A percentile compares a stretch with the other conserved stretches of the same genome.
phyloP scores from a whole-genome alignment of 2,113 vertebrate genomes.

The Alaudala cheleensis region DNA sequence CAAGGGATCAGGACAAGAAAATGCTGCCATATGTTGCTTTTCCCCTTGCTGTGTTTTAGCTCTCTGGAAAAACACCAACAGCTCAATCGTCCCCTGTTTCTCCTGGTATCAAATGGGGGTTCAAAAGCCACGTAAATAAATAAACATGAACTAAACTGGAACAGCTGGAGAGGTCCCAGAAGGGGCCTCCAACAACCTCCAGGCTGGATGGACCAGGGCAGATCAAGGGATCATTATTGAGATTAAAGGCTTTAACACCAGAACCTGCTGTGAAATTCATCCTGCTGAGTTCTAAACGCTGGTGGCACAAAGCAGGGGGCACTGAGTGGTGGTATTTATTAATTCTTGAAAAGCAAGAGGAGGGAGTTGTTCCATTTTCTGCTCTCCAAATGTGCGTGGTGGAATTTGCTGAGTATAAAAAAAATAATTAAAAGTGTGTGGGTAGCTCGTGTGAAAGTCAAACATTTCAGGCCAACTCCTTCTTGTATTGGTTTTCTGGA shows the following conservation, averaged over 20 bases:
- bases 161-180: constrained; percentile 74
- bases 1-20: constrained; percentile 25
- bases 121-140: constrained; percentile 78
- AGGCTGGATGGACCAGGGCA: constrained; percentile 54
- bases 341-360: constrained; percentile 33
- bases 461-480: not conserved
- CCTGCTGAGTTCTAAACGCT: constrained; percentile 65
- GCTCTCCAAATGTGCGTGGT: not conserved
- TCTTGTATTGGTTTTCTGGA: not conserved
- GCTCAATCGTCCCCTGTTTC: constrained; percentile 45
- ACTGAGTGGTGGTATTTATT: constrained; percentile 37
- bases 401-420: not conserved
- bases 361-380: not conserved
- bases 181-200: constrained; percentile 71
- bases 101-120: constrained; percentile 60
- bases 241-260: constrained; percentile 75
- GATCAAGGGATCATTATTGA: constrained; percentile 79
- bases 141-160: constrained; percentile 77
- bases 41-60: constrained; percentile 2
- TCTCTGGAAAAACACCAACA: constrained; percentile 64
- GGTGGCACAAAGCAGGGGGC: constrained; percentile 32
- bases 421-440: not conserved
- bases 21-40: constrained; percentile 47
- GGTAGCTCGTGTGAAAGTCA: not conserved
- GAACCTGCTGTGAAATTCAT: constrained; percentile 69